A percentile compares a stretch with the other conserved stretches of the same genome.
phyloP scores from a whole-genome alignment of 2,888 invertebrate genomes.

The Rhingia campestris region DNA sequence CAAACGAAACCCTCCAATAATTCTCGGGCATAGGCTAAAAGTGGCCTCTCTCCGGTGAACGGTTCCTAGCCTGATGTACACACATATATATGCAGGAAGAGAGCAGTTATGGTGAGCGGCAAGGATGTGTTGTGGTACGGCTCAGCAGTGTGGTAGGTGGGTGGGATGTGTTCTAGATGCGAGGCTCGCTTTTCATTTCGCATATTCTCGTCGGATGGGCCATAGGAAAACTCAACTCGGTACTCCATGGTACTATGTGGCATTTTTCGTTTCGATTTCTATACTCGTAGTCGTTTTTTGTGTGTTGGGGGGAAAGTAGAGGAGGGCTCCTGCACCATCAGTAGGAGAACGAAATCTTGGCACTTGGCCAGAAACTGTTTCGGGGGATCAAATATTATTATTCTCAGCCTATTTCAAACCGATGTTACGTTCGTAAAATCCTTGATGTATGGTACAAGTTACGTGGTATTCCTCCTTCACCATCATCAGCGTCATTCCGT shows the following conservation, averaged over 20 bases:
- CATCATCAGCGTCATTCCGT: conserved; percentile 48
- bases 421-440: conserved; percentile 75
- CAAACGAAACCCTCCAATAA: conserved; percentile 67
- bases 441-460: conserved; percentile 74
- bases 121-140: conserved; percentile 23
- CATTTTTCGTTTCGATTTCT: conserved; percentile 70
- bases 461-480: conserved; percentile 67
- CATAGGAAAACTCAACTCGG: conserved; percentile 51
- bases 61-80: too few species aligned
- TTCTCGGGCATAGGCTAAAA: conserved; percentile 67
- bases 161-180: conserved; percentile 28
- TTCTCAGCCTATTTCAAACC: conserved; percentile 74
- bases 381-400: conserved; percentile 74
- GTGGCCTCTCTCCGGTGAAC: conserved; percentile 29
- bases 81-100: too few species aligned
- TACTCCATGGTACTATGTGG: conserved; percentile 45
- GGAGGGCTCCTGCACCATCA: conserved; percentile 40
- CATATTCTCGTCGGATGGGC: conserved; percentile 65
- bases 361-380: conserved; percentile 73
- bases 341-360: conserved; percentile 66
- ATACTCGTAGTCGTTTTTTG: conserved; percentile 43
- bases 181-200: conserved; percentile 66
- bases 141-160: neutral
- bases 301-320: too few species aligned
- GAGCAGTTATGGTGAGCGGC: neutral